A percentile compares a stretch with the other conserved stretches of the same genome.
Conservation (phyloP, 2,113 vertebrate species). For the Hypocryptadius cinnamomeus region DNA sequence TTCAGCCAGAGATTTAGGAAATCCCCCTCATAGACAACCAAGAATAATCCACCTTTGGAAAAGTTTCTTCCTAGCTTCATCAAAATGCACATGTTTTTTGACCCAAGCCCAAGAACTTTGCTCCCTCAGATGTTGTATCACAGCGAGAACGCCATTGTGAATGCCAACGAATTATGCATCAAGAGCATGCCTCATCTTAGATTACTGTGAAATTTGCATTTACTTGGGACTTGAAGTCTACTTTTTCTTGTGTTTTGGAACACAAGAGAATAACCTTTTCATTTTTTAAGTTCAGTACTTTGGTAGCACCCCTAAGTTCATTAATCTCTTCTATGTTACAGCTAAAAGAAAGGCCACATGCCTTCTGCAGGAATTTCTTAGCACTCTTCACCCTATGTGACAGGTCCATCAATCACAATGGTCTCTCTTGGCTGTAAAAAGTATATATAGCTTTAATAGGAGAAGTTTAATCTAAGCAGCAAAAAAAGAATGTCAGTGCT, state of each 20-base stretch:
- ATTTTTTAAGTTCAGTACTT: neutral
- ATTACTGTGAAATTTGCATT: neutral
- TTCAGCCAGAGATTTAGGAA: neutral
- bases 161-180: neutral
- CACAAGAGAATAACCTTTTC: neutral
- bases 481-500: neutral
- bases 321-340: neutral
- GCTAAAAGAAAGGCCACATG: neutral
- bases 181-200: rapidly evolving
- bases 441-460: neutral
- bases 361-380: neutral
- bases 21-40: rapidly evolving
- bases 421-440: neutral
- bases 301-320: neutral
- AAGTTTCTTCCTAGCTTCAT: neutral
- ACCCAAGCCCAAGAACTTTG: neutral
- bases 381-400: neutral
- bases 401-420: neutral
- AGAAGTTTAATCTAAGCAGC: neutral
- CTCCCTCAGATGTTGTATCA: neutral
- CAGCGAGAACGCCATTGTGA: neutral
- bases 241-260: neutral
- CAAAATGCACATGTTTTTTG: neutral
- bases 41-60: neutral
- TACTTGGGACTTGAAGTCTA: neutral